These are phyloP conservation scores for Parelbella ahira DNA, from an alignment of 2,888 invertebrate genomes.

Conservation along the genomic window DNA sequence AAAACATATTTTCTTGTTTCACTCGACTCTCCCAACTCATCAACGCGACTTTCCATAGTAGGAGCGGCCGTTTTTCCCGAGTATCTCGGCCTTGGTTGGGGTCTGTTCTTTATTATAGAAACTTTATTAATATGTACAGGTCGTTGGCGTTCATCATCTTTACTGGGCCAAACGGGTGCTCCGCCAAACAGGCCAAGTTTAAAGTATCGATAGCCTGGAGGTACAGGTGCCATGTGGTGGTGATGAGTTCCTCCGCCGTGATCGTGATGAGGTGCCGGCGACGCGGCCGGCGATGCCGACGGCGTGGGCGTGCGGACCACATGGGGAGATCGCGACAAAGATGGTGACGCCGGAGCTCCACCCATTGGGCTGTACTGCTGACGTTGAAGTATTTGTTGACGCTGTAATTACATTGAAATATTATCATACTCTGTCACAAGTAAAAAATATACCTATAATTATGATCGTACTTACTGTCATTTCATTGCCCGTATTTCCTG, in stretches of 20 bases:
- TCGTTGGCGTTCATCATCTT: conserved; percentile 58
- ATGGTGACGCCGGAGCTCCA: conserved; percentile 80
- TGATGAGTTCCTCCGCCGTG: conserved; percentile 64
- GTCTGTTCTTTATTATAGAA: conserved; percentile 81
- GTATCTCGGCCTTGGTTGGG: conserved; percentile 77
- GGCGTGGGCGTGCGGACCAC: conserved; percentile 73
- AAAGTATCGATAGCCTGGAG: conserved; percentile 81
- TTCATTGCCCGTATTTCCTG: conserved; percentile 65
- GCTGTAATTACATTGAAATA: conserved; percentile 44
- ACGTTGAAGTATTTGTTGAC: conserved; percentile 71
- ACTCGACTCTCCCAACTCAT: conserved; percentile 52
- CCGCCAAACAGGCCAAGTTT: conserved; percentile 84
- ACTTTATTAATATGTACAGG: conserved; percentile 72
- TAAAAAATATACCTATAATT: too few relatives aligned
- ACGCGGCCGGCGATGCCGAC: conserved; percentile 62
- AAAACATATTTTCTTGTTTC: conserved; percentile 83
- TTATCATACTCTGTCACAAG: too few relatives aligned
- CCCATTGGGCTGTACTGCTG: conserved; percentile 77
- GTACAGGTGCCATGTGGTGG: conserved; percentile 75
- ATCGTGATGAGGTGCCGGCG: conserved; percentile 53
- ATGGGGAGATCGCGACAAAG: conserved; percentile 78
- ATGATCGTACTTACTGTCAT: conserved; percentile 54
- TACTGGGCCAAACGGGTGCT: conserved; percentile 83
- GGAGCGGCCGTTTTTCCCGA: conserved; percentile 53
- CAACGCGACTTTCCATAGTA: conserved; percentile 32